Conservation (phyloP, 2,888 invertebrate genomes). For the Oxytorus armatus region DNA sequence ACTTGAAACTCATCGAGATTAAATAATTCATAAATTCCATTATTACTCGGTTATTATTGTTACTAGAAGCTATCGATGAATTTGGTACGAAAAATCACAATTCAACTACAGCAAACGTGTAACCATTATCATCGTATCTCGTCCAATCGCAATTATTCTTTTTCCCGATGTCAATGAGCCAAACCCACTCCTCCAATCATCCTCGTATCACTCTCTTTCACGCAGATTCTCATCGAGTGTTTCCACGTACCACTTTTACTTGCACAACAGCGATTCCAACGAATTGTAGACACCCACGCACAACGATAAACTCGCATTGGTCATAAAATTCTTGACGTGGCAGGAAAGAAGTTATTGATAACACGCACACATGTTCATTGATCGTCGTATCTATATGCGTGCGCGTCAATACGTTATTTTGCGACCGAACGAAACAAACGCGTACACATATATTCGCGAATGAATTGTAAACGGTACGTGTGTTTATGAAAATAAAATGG, state of each 20-base stretch:
- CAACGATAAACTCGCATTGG: constrained; percentile 16
- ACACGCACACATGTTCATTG: background rate
- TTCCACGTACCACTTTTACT: too few species aligned
- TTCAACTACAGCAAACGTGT: background rate
- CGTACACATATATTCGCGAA: constrained; percentile 5
- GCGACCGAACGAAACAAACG: constrained; percentile 12
- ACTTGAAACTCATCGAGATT: background rate
- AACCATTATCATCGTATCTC: background rate
- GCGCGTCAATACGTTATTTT: constrained; percentile 32
- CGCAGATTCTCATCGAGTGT: too few species aligned
- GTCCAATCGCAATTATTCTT: too few species aligned
- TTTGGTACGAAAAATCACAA: background rate
- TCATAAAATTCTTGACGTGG: constrained; percentile 39
- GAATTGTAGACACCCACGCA: constrained; percentile 12
- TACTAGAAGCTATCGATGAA: background rate
- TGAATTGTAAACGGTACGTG: background rate
- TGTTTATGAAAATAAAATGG: background rate
- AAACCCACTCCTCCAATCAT: too few species aligned
- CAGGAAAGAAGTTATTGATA: constrained; percentile 49
- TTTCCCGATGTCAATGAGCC: too few species aligned
- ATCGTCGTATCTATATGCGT: constrained; percentile 13
- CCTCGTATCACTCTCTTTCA: too few species aligned
- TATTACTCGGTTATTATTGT: constrained; percentile 1
- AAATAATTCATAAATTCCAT: constrained; percentile 7
- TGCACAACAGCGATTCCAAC: background rate